Base-by-base conservation (phyloP, 2,797 vertebrate species). In the Setipinna tenuifilis region DNA sequence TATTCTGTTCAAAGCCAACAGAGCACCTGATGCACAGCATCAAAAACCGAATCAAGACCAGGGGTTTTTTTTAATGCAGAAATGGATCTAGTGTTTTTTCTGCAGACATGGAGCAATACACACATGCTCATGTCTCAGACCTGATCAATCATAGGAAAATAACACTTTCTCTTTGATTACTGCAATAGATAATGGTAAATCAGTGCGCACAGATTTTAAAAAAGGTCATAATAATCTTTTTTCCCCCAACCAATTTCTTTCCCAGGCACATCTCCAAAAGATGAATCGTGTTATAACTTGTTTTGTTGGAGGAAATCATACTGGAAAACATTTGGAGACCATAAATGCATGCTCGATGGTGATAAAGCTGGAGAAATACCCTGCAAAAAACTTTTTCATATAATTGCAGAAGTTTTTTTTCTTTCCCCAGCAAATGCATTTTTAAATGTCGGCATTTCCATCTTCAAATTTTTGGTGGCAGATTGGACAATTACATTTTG, bases 401-500 rank as follows among this genome's bases (percentile, higher is more conserved):
- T 78, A 44, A 41, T 41, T 78, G 35, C 17, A 71, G 65, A 71
- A 28, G 14, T 75, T 14, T 75, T 75, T 75, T 28, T 75, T 54
- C 50, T 10, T 10, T 7, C 7, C 50, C 17, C 35, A 75, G 28
- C 28, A 88, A 82, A 17, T 59, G 57, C n/a, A 84, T 84, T 88
- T 88, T 78, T 81, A 48, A 87, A 89, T 35, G 41, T 61, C n/a
- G 57, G 19, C 1, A 58, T 21, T 46, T 78, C 71, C 19, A 44
- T 65, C 71, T 11, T 19, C 83, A 75, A 14, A 19, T 62, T 41
- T 41, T 6, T 9, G 12, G 35, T 16, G 61, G 68, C 65, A 48
- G 83, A 83, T 85, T 85, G 31, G 50, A 21, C 46, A 82, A 82
- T 88, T 65, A 86, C 83, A 54, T 88, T 41, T 41, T 41, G n/a